Base-by-base conservation (phyloP, 2,113 vertebrate species). In the Uria lomvia region DNA sequence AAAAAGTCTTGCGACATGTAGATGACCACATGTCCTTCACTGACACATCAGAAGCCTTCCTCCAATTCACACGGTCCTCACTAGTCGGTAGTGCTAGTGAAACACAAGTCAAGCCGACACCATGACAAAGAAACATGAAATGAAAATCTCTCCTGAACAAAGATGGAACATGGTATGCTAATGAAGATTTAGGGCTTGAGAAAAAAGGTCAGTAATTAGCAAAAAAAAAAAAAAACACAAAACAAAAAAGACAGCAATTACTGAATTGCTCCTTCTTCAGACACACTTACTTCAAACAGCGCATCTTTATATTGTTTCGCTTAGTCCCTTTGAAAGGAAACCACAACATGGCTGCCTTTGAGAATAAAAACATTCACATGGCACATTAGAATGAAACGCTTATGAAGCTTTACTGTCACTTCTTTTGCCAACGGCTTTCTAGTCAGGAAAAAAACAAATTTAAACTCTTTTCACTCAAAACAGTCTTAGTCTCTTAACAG, bases 241-340 rank as follows among this genome's bases (percentile, higher is more conserved):
- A 5, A 11, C 40, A 38, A 38, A 36, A 34, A n/a, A 49, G 6
- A 8, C 18, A 18, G 17, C 45, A 76, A 19, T 74, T 71, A 45
- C 11, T 90, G 59, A 84, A 62, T 66, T 36, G 67, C n/a, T 91
- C 59, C 71, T 68, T 91, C 78, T 7, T 1, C 45, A 88, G 66
- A 68, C 59, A 76, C 5, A 14, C 26, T 83, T 66, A 49, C 74
- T 88, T 86, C 91, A 90, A 92, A 93, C 53, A 83, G 21, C 11
- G 26, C 62, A 62, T 88, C 75, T 70, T 92, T 91, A 74, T 79
- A 45, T 55, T 80, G 83, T 86, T 96, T 72, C 36, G 40, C 26
- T 92, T 63, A 50, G 55, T 47, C 15, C 30, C n/a, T 92, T 87
- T 91, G 91, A 94, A 96, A 89, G 19, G 52, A 89, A 96, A 89